phyloP scores from a whole-genome alignment of 2,113 vertebrate genomes.

The Otis tarda region DNA sequence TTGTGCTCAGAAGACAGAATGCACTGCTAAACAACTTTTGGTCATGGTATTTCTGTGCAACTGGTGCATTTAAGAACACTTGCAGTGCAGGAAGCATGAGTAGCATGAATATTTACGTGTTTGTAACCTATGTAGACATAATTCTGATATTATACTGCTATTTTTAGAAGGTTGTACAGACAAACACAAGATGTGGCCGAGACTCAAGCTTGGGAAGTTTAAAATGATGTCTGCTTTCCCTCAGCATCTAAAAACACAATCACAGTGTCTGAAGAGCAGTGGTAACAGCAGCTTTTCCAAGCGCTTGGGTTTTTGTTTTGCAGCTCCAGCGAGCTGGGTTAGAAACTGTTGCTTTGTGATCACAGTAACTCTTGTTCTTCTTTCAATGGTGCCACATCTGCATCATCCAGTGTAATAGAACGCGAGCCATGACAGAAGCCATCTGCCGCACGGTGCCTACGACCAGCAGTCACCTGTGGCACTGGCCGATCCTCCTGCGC shows the following conservation, averaged over 20 bases:
- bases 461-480: not conserved
- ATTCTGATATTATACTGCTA: not conserved
- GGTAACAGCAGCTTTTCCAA: not conserved
- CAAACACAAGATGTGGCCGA: not conserved
- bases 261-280: not conserved
- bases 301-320: not conserved
- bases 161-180: not conserved
- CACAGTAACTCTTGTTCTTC: not conserved
- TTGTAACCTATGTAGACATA: not conserved
- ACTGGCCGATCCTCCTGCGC: accelerated
- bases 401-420: not conserved
- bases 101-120: not conserved
- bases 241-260: not conserved
- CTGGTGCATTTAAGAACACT: not conserved
- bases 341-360: not conserved
- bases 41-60: not conserved
- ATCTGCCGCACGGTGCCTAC: not conserved
- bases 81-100: not conserved
- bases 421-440: not conserved
- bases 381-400: not conserved
- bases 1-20: not conserved
- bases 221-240: not conserved
- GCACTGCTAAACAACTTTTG: not conserved
- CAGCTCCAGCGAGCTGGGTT: not conserved
- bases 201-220: not conserved